Percentiles rank a stretch among this genome's conserved stretches.
Conservation (phyloP, 1,140 invertebrate species). For the Centruroides vittatus region DNA sequence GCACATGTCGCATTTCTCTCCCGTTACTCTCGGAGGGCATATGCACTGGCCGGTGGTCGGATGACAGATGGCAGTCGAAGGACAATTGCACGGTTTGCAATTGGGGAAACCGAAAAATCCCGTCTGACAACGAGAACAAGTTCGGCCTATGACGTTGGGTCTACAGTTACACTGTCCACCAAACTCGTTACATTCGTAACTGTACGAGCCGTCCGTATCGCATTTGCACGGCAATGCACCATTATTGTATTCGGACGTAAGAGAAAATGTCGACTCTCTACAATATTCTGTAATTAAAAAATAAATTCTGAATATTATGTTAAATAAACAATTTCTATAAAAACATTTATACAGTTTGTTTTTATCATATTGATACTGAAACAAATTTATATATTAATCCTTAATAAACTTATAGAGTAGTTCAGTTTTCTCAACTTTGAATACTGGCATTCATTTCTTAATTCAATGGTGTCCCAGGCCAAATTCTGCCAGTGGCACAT, state of each 20-base stretch:
- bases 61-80: conserved; percentile 64
- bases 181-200: conserved; percentile 75
- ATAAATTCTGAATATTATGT: background rate
- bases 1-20: conserved; percentile 75
- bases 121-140: conserved; percentile 75
- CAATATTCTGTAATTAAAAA: conserved; percentile 52
- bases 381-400: too few relatives aligned
- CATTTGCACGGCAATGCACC: conserved; percentile 81
- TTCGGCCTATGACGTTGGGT: conserved; percentile 81
- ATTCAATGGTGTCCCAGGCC: too few relatives aligned
- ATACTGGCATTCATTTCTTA: too few relatives aligned
- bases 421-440: too few relatives aligned
- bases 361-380: too few relatives aligned
- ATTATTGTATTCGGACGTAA: conserved; percentile 88
- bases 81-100: conserved; percentile 75
- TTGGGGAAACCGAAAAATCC: conserved; percentile 92
- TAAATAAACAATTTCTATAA: background rate
- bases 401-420: too few relatives aligned
- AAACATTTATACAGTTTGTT: too few relatives aligned
- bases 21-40: conserved; percentile 48
- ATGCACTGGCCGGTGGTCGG: conserved; percentile 15
- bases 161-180: conserved; percentile 94
- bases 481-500: too few relatives aligned
- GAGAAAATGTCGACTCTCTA: conserved; percentile 73
- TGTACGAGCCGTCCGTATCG: conserved; percentile 71